Evolutionary conservation across 2,888 invertebrate species (phyloP).

Genomic region (Capitulum mitella): DNA sequence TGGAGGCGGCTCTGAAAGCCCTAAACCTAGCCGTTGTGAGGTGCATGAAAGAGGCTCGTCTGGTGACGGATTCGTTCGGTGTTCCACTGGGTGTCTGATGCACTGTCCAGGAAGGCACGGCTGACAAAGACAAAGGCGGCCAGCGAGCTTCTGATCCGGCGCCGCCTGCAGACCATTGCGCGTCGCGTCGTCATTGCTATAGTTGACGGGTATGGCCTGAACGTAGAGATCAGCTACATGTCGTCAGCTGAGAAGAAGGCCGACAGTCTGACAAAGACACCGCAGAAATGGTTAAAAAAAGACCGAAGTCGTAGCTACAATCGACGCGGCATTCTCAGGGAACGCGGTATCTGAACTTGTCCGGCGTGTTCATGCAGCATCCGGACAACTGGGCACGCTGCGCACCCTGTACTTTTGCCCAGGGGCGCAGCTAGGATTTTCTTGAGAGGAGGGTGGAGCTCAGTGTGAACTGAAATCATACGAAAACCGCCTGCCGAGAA

Average conservation of each 20-base stretch:
- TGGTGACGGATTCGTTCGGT: neutral
- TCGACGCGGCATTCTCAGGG: neutral
- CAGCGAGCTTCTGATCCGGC: conserved; percentile 4
- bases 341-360: neutral
- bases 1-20: neutral
- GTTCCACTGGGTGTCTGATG: neutral
- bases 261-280: neutral
- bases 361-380: too few relatives aligned
- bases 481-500: too few relatives aligned
- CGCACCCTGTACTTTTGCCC: neutral
- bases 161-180: neutral
- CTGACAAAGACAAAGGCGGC: neutral
- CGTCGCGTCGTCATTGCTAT: too few relatives aligned
- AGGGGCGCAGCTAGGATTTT: too few relatives aligned
- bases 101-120: neutral
- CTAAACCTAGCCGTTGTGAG: neutral
- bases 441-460: too few relatives aligned
- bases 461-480: too few relatives aligned
- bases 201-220: neutral
- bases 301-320: neutral
- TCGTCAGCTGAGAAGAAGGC: neutral
- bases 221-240: neutral
- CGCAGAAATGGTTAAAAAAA: neutral
- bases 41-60: neutral
- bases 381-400: neutral